These are phyloP conservation scores for Gila robusta DNA, from an alignment of 2,797 vertebrate genomes.

Conservation along the genomic window DNA sequence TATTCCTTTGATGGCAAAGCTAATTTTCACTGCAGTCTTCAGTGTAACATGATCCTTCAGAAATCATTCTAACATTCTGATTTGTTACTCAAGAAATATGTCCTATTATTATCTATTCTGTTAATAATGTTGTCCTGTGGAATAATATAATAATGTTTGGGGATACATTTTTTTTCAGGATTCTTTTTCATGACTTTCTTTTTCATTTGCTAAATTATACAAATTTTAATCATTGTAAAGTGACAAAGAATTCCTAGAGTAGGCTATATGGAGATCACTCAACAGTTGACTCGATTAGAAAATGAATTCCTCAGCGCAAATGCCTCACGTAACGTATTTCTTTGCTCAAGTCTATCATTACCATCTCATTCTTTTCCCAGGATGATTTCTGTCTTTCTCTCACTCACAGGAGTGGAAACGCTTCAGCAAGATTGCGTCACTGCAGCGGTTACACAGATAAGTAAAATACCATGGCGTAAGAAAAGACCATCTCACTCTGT, in stretches of 20 bases:
- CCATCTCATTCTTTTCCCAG: conserved; percentile 85
- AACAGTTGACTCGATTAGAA: neutral
- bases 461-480: conserved; percentile 94
- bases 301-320: neutral
- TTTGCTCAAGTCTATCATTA: conserved; percentile 68
- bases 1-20: neutral
- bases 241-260: neutral
- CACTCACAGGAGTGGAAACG: conserved; percentile 82
- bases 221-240: neutral
- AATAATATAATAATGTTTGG: neutral
- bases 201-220: neutral
- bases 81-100: neutral
- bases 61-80: neutral
- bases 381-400: conserved; percentile 69
- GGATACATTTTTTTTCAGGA: neutral
- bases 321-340: conserved; percentile 28
- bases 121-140: neutral
- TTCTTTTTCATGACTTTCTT: neutral
- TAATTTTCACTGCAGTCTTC: neutral
- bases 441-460: conserved; percentile 92
- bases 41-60: neutral
- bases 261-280: neutral
- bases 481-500: conserved; percentile 88
- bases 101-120: neutral
- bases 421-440: conserved; percentile 90